Base-by-base conservation (phyloP, 35 echinoderm and acorn worm genomes). In the Ophiothrix spiculata region DNA sequence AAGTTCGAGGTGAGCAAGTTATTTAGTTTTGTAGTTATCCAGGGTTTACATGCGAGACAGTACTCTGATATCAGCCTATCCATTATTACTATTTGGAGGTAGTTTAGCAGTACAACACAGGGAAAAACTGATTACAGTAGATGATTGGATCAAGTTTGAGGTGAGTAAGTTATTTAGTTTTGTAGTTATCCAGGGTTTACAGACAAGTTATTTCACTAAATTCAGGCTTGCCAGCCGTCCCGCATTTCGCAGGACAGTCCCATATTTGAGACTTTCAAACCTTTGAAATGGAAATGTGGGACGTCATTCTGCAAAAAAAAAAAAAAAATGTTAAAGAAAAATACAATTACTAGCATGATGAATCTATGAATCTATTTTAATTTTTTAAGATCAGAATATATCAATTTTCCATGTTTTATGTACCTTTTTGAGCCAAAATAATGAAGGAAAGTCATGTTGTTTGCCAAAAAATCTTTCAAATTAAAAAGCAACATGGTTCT, bases 91-190 rank as follows among this genome's bases (percentile, higher is more conserved):
- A 23, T 97, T 97, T 87, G 94, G 94, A 38, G 94, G 94, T 23
- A 87, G 64, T 78, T 64, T 97, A 39, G 76, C 90, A 13, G 91
- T 97, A n/a, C 90, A 97, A 56, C 94, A 97, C 74, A 80, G 94
- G 33, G 90, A 97, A 75, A 86, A 87, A 32, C 78, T 97, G 17
- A 90, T 97, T 15, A 81, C 78, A 37, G 87, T 97, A 74, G 94
- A 97, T 75, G 94, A 93, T 39, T 97, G 94, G 94, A 97, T 97
- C 42, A 82, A 92, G 81, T 97, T 97, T 69, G 83, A 97, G 91
- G 94, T 97, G 75, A 56, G 75, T 11, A 31, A 41, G 74, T 74
- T 49, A 4, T 60, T 83, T 2, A 12, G 35, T 14, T 37, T 35
- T 12, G 17, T 39, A 32, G 10, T 37, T 25, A 80, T 93, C 90